Percentiles rank a stretch among this genome's conserved stretches.
Evolutionary conservation across 2,888 invertebrate species (phyloP).

Genomic region (Drosophila kanekoi): DNA sequence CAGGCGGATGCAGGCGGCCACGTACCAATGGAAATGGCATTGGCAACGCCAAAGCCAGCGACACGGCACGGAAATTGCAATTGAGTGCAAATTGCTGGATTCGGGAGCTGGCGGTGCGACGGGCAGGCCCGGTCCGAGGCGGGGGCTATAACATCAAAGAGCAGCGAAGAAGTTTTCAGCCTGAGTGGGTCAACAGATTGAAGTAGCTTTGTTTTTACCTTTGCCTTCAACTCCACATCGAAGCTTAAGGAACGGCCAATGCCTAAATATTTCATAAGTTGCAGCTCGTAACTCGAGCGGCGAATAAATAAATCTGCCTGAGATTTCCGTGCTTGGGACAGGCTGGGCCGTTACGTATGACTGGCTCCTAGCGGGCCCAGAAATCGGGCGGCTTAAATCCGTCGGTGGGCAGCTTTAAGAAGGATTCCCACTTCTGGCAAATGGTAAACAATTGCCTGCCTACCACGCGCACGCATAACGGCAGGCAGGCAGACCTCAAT

Average conservation of each 20-base stretch:
- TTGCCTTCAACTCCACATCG: not conserved
- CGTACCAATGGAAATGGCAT: slow-evolving; percentile 67
- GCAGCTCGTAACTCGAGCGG: slow-evolving; percentile 52
- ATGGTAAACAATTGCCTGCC: slow-evolving; percentile 44
- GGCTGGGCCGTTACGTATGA: not conserved
- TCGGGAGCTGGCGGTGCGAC: slow-evolving; percentile 3
- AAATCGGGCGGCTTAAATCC: slow-evolving; percentile 36
- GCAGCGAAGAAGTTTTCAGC: slow-evolving; percentile 16
- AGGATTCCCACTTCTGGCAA: slow-evolving; percentile 16
- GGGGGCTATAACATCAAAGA: slow-evolving; percentile 1
- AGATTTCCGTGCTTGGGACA: slow-evolving; percentile 45
- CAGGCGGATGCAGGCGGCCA: slow-evolving; percentile 54
- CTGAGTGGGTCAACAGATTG: slow-evolving; percentile 30
- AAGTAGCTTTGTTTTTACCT: slow-evolving; percentile 22
- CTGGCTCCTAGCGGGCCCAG: too few species aligned
- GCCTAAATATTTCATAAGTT: slow-evolving; percentile 65
- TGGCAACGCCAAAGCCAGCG: slow-evolving; percentile 41
- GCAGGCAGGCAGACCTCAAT: slow-evolving; percentile 33
- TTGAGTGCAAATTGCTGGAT: slow-evolving; percentile 72
- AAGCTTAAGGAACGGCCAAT: slow-evolving; percentile 19
- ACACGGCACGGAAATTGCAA: slow-evolving; percentile 73
- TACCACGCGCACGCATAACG: slow-evolving; percentile 15
- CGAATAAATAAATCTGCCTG: slow-evolving; percentile 65
- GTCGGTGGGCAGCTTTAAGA: slow-evolving; percentile 23
- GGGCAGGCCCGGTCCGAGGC: not conserved